Evolutionary conservation across 2,113 vertebrate species (phyloP).

Genomic region (Arothron firmamentum): DNA sequence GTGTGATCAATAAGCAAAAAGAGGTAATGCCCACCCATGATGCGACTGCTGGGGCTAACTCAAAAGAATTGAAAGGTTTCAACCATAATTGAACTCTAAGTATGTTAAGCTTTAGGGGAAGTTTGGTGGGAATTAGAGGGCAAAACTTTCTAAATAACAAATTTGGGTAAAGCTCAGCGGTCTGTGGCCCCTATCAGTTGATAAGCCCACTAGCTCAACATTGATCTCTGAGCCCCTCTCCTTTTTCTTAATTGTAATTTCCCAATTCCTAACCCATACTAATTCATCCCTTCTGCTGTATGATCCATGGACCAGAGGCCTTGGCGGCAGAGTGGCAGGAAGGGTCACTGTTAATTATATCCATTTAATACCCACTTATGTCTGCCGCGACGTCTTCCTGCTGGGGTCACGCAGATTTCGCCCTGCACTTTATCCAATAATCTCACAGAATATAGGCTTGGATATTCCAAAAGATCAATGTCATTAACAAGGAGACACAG

Average conservation of each 20-base stretch:
- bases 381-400: conserved; percentile 69
- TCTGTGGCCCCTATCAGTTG: conserved; percentile 44
- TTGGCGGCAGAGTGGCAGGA: conserved; percentile 68
- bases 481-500: conserved; percentile 77
- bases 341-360: conserved; percentile 83
- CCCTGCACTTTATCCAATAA: conserved; percentile 80
- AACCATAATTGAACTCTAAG: background rate
- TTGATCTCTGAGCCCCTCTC: conserved; percentile 54
- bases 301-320: conserved; percentile 62
- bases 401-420: conserved; percentile 75
- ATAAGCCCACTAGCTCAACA: conserved; percentile 66
- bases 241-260: conserved; percentile 66
- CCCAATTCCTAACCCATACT: conserved; percentile 69
- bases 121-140: conserved; percentile 26
- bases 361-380: conserved; percentile 85
- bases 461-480: conserved; percentile 80
- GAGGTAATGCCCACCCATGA: conserved; percentile 27
- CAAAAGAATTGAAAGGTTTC: conserved; percentile 14
- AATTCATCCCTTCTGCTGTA: conserved; percentile 69
- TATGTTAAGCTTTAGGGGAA: conserved; percentile 13
- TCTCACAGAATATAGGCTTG: conserved; percentile 78
- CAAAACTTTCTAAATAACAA: conserved; percentile 43
- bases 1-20: conserved; percentile 60
- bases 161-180: conserved; percentile 29
- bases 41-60: conserved; percentile 22